Evolutionary conservation across 2,888 invertebrate genomes (phyloP).

Genomic region (Pheosia tremula): DNA sequence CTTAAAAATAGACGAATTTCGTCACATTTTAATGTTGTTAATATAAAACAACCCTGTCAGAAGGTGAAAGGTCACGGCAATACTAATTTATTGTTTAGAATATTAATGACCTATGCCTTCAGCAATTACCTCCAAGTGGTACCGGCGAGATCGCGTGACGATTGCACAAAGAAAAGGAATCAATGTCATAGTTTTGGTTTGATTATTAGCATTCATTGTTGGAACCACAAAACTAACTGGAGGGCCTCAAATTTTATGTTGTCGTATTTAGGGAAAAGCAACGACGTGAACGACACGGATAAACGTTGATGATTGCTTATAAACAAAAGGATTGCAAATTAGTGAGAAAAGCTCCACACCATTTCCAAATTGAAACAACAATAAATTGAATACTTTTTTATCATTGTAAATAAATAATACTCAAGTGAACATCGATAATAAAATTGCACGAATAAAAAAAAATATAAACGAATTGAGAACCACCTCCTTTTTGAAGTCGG

Average conservation of each 20-base stretch:
- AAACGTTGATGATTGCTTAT: neutral
- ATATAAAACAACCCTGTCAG: slow-evolving; percentile 47
- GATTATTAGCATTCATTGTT: slow-evolving; percentile 52
- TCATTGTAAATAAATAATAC: neutral
- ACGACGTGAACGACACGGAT: slow-evolving; percentile 21
- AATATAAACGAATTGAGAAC: no score
- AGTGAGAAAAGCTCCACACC: no score
- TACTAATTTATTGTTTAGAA: slow-evolving; percentile 68
- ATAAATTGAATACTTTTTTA: neutral
- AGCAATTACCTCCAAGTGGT: slow-evolving; percentile 77
- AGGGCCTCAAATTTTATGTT: slow-evolving; percentile 31
- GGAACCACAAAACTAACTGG: slow-evolving; percentile 31
- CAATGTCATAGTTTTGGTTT: slow-evolving; percentile 53
- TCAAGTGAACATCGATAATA: neutral
- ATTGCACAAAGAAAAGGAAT: slow-evolving; percentile 56
- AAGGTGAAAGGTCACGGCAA: slow-evolving; percentile 75
- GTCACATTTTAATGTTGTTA: slow-evolving; percentile 50
- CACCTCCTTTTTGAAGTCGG: no score
- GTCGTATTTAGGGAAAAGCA: slow-evolving; percentile 23
- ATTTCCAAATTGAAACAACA: neutral
- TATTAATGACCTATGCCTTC: slow-evolving; percentile 65
- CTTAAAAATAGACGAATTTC: no score
- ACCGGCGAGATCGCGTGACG: slow-evolving; percentile 68
- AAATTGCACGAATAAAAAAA: neutral
- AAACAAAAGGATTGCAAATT: no score